Base-by-base conservation (phyloP, 2,113 vertebrate species). In the Rafetus swinhoei region DNA sequence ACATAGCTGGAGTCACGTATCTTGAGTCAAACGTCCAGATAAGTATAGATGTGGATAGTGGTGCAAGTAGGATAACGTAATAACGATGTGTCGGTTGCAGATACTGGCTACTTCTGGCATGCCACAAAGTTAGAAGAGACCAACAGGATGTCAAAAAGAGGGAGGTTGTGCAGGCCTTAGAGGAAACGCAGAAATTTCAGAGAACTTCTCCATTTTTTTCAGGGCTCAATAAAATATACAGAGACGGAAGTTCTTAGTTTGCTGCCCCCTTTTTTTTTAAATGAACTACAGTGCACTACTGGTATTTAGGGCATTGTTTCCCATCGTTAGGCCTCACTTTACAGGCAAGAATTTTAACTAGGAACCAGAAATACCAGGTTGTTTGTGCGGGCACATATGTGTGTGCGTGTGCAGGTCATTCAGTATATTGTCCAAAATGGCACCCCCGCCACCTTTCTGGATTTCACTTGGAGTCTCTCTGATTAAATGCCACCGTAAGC, bases 41-140 rank as follows among this genome's bases (percentile, higher is more conserved):
- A 39, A 39, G 39, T 39, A 39, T 39, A 39, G 39, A 45, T 45
- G 1, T 90, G 90, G 90, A 85, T 82, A 81, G 85, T 72, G 84
- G 81, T 94, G 87, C 86, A 32, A 83, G 0, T 16, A 81, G 88
- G 35, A 55, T 90, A n/a, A 4, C 13, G 13, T 35, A 72, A 89
- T 91, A 94, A 22, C 84, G 35, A n/a, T 22, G 74, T 87, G 82
- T 76, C 90, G 82, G 81, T 45, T 89, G 59, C 72, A 93, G 12
- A 50, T 65, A 32, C 52, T 25, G 54, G 53, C 32, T 53, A 85
- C 2, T 81, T 87, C 14, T 85, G 52, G 50, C 4, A 6, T 13
- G 24, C 5, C 4, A 1, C 81, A 81, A 60, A 87, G 89, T 56
- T 81, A 60, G 50, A 85, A 74, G 50, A 79, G 7, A 83, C 93